phyloP scores from a whole-genome alignment of 2,888 invertebrate genomes.

The Apeira syringaria region DNA sequence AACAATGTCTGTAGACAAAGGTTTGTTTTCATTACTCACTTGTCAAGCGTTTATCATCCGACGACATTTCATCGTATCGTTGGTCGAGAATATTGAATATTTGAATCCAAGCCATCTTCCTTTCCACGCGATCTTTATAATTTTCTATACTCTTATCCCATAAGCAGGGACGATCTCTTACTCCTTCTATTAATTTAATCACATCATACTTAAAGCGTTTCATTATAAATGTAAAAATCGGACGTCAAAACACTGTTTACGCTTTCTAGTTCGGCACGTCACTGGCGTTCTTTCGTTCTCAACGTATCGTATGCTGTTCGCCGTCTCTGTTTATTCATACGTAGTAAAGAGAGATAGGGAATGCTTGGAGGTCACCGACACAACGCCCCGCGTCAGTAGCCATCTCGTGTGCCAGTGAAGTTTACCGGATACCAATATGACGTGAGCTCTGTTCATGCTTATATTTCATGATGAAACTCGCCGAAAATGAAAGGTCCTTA shows the following conservation, averaged over 20 bases:
- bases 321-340: conserved; percentile 35
- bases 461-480: neutral
- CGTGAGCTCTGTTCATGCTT: conserved; percentile 29
- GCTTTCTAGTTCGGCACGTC: conserved; percentile 53
- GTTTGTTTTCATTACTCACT: conserved; percentile 47
- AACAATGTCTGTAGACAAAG: too few relatives aligned
- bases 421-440: conserved; percentile 29
- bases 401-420: conserved; percentile 20
- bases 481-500: neutral
- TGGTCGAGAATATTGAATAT: conserved; percentile 60
- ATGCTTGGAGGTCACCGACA: conserved; percentile 58
- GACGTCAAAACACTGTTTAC: conserved; percentile 46
- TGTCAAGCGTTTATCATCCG: conserved; percentile 54
- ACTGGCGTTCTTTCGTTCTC: conserved; percentile 53
- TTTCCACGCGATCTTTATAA: conserved; percentile 69
- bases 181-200: conserved; percentile 49
- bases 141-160: conserved; percentile 70
- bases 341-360: conserved; percentile 37
- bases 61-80: conserved; percentile 57
- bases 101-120: conserved; percentile 66
- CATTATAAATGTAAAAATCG: conserved; percentile 40
- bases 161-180: conserved; percentile 60
- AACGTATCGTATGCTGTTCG: conserved; percentile 50
- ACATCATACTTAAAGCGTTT: conserved; percentile 68
- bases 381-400: conserved; percentile 36